Evolutionary conservation across 2,113 vertebrate species (phyloP), one percentile per base, ranked within the genome.

Genomic region (Petrocephalus microphthalmus): DNA sequence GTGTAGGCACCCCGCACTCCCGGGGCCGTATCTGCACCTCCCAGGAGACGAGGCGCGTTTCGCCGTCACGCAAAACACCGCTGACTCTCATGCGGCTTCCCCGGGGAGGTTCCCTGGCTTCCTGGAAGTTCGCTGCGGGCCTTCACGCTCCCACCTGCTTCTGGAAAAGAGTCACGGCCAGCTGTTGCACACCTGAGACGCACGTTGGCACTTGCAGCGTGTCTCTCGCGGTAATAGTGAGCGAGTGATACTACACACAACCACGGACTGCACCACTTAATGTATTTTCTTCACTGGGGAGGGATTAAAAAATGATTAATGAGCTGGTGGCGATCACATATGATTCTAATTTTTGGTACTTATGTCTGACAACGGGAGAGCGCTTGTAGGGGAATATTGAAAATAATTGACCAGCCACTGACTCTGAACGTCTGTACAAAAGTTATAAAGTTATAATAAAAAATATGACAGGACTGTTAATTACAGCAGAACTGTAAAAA

Each of bases 1-100:
- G 1, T 95, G 96, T 97, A 91, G 96, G 96, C 96, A 94, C 91
- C 93, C 90, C 54, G 8, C 1, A 7, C 3, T 45, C 29, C 37
- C 57, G n/a, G 49, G 42, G 4, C 51, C 71, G 64, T 33, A 54
- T n/a, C 22, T 71, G 54, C 54, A 53, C 3, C 10, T 81, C 37
- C 74, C 74, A 1, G n/a, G 42, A 20, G 19, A 20, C 19, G 17
- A 37, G 19, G 37, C 11, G 2, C 83, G 13, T 51, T 84, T n/a
- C 49, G 15, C 3, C 42, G 5, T 51, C 20, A 22, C 7, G 78
- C 33, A 47, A 5, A 47, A 22, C 6, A 11, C 81, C 19, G 22
- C 29, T 8, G 78, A 47, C 42, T 11, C 19, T 13, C 19, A 0
- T 7, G 20, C 47, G 42, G 19, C 19, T 83, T 3, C 45, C 7